Evolutionary conservation across 2,797 vertebrate species (phyloP).

Genomic region (Tiaroga cobitis): DNA sequence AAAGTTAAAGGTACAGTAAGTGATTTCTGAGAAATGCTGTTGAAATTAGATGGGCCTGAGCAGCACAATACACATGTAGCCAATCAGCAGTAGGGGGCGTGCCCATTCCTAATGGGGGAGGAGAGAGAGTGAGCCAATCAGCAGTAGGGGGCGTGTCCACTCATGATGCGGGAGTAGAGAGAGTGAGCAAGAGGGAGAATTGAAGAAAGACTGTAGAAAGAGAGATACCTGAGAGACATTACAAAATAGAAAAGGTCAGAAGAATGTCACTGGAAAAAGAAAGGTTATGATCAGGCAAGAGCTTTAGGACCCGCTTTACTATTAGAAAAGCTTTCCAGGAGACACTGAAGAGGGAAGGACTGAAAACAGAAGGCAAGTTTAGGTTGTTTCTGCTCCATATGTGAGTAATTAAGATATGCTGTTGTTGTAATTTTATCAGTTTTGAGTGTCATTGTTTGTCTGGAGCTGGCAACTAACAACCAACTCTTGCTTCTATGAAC

Average conservation of each 20-base stretch:
- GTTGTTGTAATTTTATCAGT: not conserved
- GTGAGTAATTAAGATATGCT: not conserved
- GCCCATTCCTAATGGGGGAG: not conserved
- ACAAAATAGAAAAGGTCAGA: not conserved
- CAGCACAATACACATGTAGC: not conserved
- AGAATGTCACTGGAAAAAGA: not conserved
- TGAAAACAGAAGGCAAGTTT: not conserved
- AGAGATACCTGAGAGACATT: not conserved
- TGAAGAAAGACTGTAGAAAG: not conserved
- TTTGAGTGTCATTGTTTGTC: not conserved
- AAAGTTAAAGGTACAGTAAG: not conserved
- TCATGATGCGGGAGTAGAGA: not conserved
- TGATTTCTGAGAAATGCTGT: not conserved
- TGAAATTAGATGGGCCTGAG: not conserved
- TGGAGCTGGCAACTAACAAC: not conserved
- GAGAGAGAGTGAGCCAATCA: too few species aligned
- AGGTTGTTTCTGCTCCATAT: not conserved
- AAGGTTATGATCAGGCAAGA: not conserved
- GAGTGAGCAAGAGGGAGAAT: not conserved
- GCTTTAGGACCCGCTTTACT: not conserved
- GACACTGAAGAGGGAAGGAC: not conserved
- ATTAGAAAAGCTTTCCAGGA: not conserved
- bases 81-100: not conserved
- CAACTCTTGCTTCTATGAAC: not conserved
- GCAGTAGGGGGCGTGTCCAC: too few species aligned